Evolutionary conservation across 2,797 vertebrate genomes (phyloP).

Genomic region (Poecilia velifera): DNA sequence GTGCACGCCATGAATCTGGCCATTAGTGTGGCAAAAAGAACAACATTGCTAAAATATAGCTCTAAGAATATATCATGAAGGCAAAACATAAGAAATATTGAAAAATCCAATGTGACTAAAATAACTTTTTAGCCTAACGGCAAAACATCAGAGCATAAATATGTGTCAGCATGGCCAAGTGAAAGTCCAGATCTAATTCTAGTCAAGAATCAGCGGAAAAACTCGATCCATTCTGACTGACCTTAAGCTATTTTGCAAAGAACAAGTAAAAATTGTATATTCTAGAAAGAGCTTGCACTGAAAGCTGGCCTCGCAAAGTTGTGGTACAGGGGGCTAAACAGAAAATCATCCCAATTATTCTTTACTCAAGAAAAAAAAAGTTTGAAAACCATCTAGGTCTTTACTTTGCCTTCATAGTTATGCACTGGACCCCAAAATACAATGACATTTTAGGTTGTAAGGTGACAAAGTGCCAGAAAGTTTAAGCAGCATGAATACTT

Average conservation of each 20-base stretch:
- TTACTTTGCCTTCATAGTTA: not conserved
- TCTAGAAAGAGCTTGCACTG: not conserved
- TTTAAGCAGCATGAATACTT: not conserved
- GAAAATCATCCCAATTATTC: not conserved
- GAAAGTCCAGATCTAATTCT: not conserved
- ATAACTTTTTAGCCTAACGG: not conserved
- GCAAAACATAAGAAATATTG: not conserved
- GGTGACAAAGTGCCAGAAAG: not conserved
- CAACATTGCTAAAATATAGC: not conserved
- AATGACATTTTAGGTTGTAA: slow-evolving; percentile 20
- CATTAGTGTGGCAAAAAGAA: not conserved
- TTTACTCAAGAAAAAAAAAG: not conserved
- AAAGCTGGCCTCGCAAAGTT: not conserved
- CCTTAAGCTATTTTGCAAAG: not conserved
- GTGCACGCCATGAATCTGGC: not conserved
- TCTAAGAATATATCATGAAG: not conserved
- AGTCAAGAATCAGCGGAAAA: not conserved
- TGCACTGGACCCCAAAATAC: slow-evolving; percentile 18
- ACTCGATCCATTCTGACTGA: not conserved
- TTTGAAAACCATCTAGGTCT: not conserved
- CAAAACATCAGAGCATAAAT: not conserved
- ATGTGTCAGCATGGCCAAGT: not conserved
- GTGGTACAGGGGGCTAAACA: not conserved
- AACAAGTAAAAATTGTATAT: not conserved
- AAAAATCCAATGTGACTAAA: not conserved